Conservation (phyloP, 2,797 vertebrate species). For the Chaetodon trifasciatus region DNA sequence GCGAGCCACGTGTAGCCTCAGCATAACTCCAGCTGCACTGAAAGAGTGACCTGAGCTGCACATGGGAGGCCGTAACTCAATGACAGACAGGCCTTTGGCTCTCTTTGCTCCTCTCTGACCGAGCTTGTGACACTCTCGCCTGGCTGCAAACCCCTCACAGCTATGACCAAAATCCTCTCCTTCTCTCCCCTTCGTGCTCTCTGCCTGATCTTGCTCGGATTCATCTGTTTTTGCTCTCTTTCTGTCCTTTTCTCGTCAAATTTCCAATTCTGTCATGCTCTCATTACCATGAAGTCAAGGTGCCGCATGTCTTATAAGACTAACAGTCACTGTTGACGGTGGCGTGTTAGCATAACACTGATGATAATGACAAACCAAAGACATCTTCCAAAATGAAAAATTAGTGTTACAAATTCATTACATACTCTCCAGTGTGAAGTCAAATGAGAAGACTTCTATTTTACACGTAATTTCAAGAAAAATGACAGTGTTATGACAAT, state of each 20-base stretch:
- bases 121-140: conserved; percentile 3
- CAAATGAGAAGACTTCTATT: conserved; percentile 52
- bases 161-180: neutral
- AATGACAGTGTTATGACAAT: conserved; percentile 50
- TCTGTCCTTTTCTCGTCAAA: conserved; percentile 32
- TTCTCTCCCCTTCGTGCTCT: neutral
- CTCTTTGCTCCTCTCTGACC: conserved; percentile 33
- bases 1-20: conserved; percentile 51
- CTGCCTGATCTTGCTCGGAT: neutral
- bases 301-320: conserved; percentile 16
- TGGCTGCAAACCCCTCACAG: conserved; percentile 19
- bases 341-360: conserved; percentile 23
- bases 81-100: conserved; percentile 44
- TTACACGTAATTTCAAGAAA: conserved; percentile 49
- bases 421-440: conserved; percentile 21
- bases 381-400: conserved; percentile 35
- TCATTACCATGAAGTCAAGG: conserved; percentile 44
- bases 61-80: conserved; percentile 48
- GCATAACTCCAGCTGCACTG: conserved; percentile 48
- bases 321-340: neutral
- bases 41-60: conserved; percentile 49
- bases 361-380: conserved; percentile 22
- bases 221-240: conserved; percentile 12
- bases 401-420: conserved; percentile 44
- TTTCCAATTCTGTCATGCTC: neutral